Base-by-base conservation (phyloP, 2,797 vertebrate genomes). In the Geotrypetes seraphini region DNA sequence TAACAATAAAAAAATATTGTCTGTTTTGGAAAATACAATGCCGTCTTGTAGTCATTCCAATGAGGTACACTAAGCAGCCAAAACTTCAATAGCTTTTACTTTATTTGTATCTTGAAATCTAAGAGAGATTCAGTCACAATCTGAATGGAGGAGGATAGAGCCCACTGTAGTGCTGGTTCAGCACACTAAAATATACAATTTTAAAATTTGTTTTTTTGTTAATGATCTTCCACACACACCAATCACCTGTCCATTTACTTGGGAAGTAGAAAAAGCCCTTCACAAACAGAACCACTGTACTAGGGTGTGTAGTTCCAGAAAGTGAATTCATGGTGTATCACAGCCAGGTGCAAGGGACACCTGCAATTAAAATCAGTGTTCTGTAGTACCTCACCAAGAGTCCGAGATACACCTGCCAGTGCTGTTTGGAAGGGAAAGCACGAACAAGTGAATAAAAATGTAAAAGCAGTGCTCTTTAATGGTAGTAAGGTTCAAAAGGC, bases 131-230 rank as follows among this genome's bases (percentile, higher is more conserved):
- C 53, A 47, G 63, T 57, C 71, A 52, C 66, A 89, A 79, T 89
- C 90, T 87, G 86, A 89, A 90, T 63, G 85, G 89, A 78, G 78
- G 88, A 89, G 88, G 85, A 86, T 88, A 87, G 51, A 88, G 82
- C 77, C 85, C 87, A 55, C 83, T 85, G 75, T 84, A 87, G 79
- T 73, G 83, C 83, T 78, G 79, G 65, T 76, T 83, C 66, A 77
- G 79, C 80, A 85, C 80, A 59, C 74, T 79, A 78, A 79, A 73
- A 61, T 75, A 70, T 54, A 30, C 50, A 44, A 57, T 58, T 58
- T 56, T 37, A 64, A 63, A 57, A 57, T 45, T 48, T 18, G 31
- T 30, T 52, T 16, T 25, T 33, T 39, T 25, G 43, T 14, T 48
- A 57, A 44, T 50, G 30, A 47, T 63, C 41, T 32, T 49, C 59